phyloP scores from a whole-genome alignment of 2,888 invertebrate genomes.

The Zonitis immaculata region DNA sequence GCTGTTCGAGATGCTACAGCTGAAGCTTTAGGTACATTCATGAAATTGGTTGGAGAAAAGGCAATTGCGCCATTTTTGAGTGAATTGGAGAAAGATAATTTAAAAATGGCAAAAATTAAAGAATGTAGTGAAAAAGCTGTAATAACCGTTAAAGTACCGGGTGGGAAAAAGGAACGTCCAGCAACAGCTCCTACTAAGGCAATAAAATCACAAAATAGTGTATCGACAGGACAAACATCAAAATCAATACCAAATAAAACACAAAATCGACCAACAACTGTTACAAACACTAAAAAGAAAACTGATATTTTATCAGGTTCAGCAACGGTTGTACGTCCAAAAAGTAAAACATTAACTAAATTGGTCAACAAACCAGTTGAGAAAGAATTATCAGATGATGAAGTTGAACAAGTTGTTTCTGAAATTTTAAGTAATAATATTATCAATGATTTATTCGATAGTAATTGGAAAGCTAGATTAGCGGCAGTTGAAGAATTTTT shows the following conservation, averaged over 20 bases:
- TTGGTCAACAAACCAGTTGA: slow-evolving; percentile 49
- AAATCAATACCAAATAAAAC: slow-evolving; percentile 10
- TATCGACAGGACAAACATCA: not conserved
- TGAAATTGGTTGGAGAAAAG: slow-evolving; percentile 92
- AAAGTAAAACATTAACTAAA: slow-evolving; percentile 28
- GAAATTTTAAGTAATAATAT: slow-evolving; percentile 62
- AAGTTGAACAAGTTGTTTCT: slow-evolving; percentile 69
- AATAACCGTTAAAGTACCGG: slow-evolving; percentile 67
- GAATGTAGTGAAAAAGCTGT: slow-evolving; percentile 92
- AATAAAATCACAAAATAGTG: slow-evolving; percentile 13
- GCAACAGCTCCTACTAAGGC: slow-evolving; percentile 51
- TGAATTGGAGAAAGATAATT: slow-evolving; percentile 84
- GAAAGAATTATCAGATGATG: slow-evolving; percentile 69
- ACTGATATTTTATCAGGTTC: slow-evolving; percentile 32
- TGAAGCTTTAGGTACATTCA: slow-evolving; percentile 88
- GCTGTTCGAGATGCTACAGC: slow-evolving; percentile 88
- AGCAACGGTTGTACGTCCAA: slow-evolving; percentile 35
- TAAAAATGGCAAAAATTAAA: slow-evolving; percentile 91
- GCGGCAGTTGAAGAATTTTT: slow-evolving; percentile 69
- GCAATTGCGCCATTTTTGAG: slow-evolving; percentile 77
- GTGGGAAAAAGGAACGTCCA: slow-evolving; percentile 59
- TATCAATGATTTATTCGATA: slow-evolving; percentile 61
- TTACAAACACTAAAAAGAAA: slow-evolving; percentile 25
- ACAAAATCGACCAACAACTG: not conserved
- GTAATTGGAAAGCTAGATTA: slow-evolving; percentile 82